Conservation (phyloP, 2,113 vertebrate species). For the Ictalurus punctatus region DNA sequence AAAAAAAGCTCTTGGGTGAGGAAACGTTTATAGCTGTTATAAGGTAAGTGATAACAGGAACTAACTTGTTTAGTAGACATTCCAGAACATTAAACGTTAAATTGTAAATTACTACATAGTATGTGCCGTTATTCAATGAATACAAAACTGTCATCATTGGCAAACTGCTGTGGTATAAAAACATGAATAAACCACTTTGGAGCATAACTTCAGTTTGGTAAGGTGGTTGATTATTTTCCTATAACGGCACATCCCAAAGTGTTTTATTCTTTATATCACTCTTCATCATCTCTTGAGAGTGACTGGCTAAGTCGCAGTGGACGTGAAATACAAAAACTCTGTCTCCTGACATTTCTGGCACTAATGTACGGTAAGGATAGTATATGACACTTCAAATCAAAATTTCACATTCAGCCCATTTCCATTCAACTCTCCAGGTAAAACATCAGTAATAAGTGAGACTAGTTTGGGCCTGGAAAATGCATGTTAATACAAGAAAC, state of each 20-base stretch:
- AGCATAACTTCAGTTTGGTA: neutral
- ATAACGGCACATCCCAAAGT: neutral
- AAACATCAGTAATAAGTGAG: constrained; percentile 15
- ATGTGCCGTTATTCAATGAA: neutral
- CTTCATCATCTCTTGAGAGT: neutral
- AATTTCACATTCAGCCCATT: constrained; percentile 8
- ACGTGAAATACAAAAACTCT: neutral
- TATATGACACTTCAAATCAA: constrained; percentile 2
- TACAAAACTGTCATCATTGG: neutral
- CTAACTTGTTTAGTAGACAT: neutral
- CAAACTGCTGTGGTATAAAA: neutral
- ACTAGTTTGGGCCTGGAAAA: constrained; percentile 30
- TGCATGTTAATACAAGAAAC: neutral
- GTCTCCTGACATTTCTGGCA: constrained; percentile 21
- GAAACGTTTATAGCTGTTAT: neutral
- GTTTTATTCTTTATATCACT: neutral
- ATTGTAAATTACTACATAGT: neutral
- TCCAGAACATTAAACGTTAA: neutral
- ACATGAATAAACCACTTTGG: neutral
- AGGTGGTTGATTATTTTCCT: neutral
- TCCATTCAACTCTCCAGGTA: constrained; percentile 25
- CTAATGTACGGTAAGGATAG: neutral
- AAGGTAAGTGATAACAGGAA: neutral
- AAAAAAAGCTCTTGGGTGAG: neutral
- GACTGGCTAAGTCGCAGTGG: neutral